Evolutionary conservation across 2,113 vertebrate genomes (phyloP), one percentile per base, ranked within the genome.

Genomic region (Anhinga rufa): DNA sequence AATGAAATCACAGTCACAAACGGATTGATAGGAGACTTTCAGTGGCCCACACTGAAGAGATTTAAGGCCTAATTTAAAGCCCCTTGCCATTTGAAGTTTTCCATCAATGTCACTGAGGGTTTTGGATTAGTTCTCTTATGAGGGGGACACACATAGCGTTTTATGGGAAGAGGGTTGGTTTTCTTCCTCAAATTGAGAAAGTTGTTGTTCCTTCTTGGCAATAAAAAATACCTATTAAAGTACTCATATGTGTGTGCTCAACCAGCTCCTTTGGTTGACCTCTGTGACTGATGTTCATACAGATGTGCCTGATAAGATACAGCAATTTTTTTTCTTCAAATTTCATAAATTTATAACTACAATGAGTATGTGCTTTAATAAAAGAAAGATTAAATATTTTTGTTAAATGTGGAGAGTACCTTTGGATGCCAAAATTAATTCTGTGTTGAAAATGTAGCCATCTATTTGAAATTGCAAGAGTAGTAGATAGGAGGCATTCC

Each of bases 401-500:
- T 79, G 4, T 78, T 75, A 83, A 90, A 90, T 69, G 26, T 57
- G 14, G 31, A 79, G 15, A 84, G 9, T 66, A 54, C 28, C 14
- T 65, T 78, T 78, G 28, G 26, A 96, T 82, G 21, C 5, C 49
- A 80, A 58, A 93, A 75, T 83, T 95, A 95, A 92, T 92, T 90
- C 28, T 21, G 29, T 51, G 29, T 74, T 75, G 84, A 86, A 96
- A 94, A 78, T 70, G n/a, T 28, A 94, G 22, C 34, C 70, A 57
- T 72, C 74, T 64, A 9, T 86, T 88, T 84, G 61, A 93, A 92
- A 88, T 48, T 77, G 19, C 44, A 78, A 24, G 1, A 81, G 82
- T 76, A 86, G 64, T 60, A 93, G 80, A 72, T 75, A 74, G 10
- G 55, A 92, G 24, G 3, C 22, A 26, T 46, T 85, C 36, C 10